These are phyloP conservation scores for Zaprionus capensis DNA, from an alignment of 1,140 invertebrate genomes.

Conservation along the genomic window DNA sequence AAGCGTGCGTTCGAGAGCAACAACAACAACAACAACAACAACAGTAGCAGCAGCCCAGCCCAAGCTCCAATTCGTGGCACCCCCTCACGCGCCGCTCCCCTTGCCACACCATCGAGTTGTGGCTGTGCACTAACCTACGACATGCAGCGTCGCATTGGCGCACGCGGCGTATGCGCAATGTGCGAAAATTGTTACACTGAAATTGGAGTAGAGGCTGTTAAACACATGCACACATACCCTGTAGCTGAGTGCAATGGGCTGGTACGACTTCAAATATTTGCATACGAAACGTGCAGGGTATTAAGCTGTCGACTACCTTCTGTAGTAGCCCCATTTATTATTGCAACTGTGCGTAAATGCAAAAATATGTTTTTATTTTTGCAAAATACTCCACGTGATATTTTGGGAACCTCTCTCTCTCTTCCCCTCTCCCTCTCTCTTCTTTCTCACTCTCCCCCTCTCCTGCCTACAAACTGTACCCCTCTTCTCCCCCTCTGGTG, in stretches of 20 bases:
- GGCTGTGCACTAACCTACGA: conserved; percentile 56
- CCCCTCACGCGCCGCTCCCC: not conserved
- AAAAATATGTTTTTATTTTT: conserved; percentile 41
- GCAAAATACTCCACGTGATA: conserved; percentile 22
- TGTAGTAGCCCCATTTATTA: not conserved
- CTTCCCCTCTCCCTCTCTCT: not conserved
- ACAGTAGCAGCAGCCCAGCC: not conserved
- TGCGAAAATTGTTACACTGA: conserved; percentile 22
- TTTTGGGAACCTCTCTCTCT: conserved; percentile 4
- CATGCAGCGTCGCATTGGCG: conserved; percentile 36
- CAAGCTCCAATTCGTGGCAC: conserved; percentile 1
- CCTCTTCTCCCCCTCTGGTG: not conserved
- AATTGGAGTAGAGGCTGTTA: conserved; percentile 15
- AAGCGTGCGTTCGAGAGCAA: conserved; percentile 41
- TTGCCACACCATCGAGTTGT: not conserved
- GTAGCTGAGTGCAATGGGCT: not conserved
- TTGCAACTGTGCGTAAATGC: conserved; percentile 38
- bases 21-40: not conserved
- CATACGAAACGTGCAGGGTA: not conserved
- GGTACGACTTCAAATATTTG: no score
- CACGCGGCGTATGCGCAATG: conserved; percentile 51
- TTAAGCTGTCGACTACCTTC: not conserved
- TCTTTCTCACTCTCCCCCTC: not conserved
- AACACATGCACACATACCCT: conserved; percentile 20
- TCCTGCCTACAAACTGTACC: not conserved